Evolutionary conservation across 1,140 invertebrate genomes (phyloP).

Genomic region (Goniozus legneri): DNA sequence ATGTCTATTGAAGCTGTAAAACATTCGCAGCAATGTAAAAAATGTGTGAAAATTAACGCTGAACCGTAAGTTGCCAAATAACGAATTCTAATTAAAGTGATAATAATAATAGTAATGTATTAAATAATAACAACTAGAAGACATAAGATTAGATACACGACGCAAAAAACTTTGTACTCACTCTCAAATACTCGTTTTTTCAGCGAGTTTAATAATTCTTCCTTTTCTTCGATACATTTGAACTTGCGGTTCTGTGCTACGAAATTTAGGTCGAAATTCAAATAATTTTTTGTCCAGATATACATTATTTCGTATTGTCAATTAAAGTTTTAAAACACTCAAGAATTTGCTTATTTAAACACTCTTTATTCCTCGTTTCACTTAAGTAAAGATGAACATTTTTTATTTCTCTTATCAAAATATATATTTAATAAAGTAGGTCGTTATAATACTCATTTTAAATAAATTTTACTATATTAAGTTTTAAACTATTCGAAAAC

Average conservation of each 20-base stretch:
- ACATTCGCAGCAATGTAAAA: background rate
- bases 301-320: conserved; percentile 43
- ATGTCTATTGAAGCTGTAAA: conserved; percentile 10
- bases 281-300: conserved; percentile 36
- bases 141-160: conserved; percentile 29
- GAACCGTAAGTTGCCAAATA: conserved; percentile 51
- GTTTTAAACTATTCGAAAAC: too few species aligned
- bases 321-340: conserved; percentile 45
- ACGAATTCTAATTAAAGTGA: conserved; percentile 44
- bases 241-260: conserved; percentile 38
- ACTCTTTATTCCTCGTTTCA: too few species aligned
- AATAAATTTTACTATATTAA: too few species aligned
- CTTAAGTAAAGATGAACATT: too few species aligned
- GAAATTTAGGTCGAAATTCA: conserved; percentile 34
- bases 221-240: conserved; percentile 17
- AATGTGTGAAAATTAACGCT: conserved; percentile 13
- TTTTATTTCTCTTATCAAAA: too few species aligned
- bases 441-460: too few species aligned
- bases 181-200: conserved; percentile 17
- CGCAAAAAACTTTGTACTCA: conserved; percentile 27
- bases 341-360: too few species aligned
- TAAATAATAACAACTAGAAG: conserved; percentile 29
- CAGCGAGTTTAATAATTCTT: conserved; percentile 13
- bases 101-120: conserved; percentile 26
- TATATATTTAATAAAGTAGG: too few species aligned